Evolutionary conservation across 2,797 vertebrate genomes (phyloP).

Genomic region (Balearica regulorum): DNA sequence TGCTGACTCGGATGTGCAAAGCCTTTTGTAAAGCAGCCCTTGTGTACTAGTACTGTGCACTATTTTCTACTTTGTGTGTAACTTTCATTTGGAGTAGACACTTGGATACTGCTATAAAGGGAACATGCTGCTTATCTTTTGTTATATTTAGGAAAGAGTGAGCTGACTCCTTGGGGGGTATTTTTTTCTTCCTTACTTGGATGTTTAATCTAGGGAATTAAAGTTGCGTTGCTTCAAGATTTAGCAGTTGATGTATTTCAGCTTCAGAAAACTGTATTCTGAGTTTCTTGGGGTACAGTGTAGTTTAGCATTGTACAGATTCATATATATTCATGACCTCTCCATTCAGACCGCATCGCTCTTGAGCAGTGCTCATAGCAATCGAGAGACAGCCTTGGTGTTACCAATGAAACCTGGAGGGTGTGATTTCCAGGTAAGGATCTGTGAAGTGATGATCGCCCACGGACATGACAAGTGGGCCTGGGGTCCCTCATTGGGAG

Average conservation of each 20-base stretch:
- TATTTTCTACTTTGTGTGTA: background rate
- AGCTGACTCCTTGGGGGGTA: background rate
- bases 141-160: background rate
- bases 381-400: accelerated
- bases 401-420: background rate
- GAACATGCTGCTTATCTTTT: background rate
- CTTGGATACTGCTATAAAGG: background rate
- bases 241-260: background rate
- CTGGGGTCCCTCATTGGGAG: background rate
- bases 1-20: accelerated
- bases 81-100: background rate
- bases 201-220: background rate
- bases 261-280: background rate
- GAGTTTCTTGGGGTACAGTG: background rate
- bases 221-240: background rate
- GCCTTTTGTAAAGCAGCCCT: background rate
- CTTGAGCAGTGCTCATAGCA: accelerated
- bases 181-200: background rate
- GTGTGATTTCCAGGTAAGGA: background rate
- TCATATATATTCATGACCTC: background rate
- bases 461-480: accelerated
- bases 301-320: background rate
- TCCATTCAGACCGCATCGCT: accelerated
- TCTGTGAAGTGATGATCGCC: background rate
- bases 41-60: background rate